These are phyloP conservation scores for Drosophila pallidifrons DNA, from an alignment of 1,140 invertebrate species.

Conservation along the genomic window DNA sequence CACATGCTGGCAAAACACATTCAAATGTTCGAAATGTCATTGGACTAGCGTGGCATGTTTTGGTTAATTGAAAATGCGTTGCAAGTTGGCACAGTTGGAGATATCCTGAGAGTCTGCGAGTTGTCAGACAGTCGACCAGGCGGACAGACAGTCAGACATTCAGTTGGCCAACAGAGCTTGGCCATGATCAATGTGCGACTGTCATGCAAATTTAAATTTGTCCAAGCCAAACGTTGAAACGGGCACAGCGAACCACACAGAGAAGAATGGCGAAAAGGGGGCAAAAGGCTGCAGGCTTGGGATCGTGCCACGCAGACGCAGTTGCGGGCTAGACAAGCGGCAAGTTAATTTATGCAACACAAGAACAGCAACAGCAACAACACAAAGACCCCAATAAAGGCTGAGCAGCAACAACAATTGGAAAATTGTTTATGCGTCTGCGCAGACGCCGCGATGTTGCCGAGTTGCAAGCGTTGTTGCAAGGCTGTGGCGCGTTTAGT, in stretches of 20 bases:
- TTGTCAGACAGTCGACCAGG: slow-evolving; percentile 1
- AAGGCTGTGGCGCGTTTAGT: slow-evolving; percentile 77
- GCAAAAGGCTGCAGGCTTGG: slow-evolving; percentile 4
- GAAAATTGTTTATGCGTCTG: slow-evolving; percentile 82
- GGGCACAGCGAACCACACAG: slow-evolving; percentile 27
- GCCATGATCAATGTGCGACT: slow-evolving; percentile 77
- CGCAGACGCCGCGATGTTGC: slow-evolving; percentile 47
- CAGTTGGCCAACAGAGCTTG: slow-evolving; percentile 18
- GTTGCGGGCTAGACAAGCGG: slow-evolving; percentile 75
- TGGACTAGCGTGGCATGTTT: slow-evolving; percentile 45
- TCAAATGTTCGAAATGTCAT: slow-evolving; percentile 43
- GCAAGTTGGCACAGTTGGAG: slow-evolving; percentile 69
- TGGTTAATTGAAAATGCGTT: slow-evolving; percentile 57
- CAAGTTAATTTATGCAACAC: slow-evolving; percentile 80
- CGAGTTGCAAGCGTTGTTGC: slow-evolving; percentile 27
- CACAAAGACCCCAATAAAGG: slow-evolving; percentile 75
- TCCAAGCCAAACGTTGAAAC: slow-evolving; percentile 56
- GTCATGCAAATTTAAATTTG: slow-evolving; percentile 84
- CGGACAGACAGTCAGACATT: slow-evolving; percentile 5
- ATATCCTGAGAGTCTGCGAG: slow-evolving; percentile 39
- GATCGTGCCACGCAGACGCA: slow-evolving; percentile 38
- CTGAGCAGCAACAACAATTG: slow-evolving; percentile 63
- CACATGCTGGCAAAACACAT: not conserved
- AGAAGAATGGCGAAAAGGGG: not conserved
- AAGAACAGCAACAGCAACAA: slow-evolving; percentile 58